Evolutionary conservation across 2,113 vertebrate species (phyloP).

Genomic region (Chlamydotis undulata): DNA sequence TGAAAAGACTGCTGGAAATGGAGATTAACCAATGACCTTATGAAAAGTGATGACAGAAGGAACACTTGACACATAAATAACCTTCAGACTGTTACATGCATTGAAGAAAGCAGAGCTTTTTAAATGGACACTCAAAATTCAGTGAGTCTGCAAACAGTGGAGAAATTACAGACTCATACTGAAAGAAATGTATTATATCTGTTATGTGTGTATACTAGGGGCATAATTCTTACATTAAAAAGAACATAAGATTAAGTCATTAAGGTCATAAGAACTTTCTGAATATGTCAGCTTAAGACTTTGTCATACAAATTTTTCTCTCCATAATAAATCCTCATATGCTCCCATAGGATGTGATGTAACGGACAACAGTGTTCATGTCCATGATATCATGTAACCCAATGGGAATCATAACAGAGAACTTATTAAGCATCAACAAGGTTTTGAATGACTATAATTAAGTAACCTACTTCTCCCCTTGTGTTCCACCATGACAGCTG

Average conservation of each 20-base stretch:
- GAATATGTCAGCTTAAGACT: neutral
- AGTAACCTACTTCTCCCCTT: constrained; percentile 21
- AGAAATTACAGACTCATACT: neutral
- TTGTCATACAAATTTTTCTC: neutral
- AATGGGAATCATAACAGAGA: constrained; percentile 17
- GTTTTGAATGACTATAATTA: constrained; percentile 58
- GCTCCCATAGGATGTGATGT: constrained; percentile 17
- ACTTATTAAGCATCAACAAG: neutral
- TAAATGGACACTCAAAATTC: neutral
- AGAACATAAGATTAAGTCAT: neutral
- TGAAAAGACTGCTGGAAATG: neutral
- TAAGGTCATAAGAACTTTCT: neutral
- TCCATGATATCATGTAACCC: neutral
- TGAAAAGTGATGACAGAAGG: neutral
- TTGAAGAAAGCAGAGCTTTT: neutral
- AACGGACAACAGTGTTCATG: neutral
- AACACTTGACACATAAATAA: neutral
- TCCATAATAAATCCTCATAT: neutral
- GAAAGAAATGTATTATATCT: neutral
- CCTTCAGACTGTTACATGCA: neutral
- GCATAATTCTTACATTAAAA: neutral
- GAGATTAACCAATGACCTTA: neutral
- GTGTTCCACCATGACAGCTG: neutral
- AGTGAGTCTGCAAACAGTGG: neutral
- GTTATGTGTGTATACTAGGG: rapidly evolving